Conservation (phyloP, 2,113 vertebrate species). For the Chloroceryle aenea region DNA sequence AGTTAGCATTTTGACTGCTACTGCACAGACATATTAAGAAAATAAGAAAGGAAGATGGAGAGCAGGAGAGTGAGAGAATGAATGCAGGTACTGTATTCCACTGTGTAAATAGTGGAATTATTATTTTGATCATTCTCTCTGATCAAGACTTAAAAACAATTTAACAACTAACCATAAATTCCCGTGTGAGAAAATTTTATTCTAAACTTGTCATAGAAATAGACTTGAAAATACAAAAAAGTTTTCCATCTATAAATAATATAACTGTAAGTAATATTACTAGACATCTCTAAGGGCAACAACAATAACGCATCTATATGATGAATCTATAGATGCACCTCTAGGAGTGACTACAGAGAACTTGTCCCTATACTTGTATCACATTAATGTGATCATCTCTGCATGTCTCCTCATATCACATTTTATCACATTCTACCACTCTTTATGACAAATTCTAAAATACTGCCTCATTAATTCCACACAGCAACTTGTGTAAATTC, state of each 20-base stretch:
- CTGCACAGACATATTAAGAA: neutral
- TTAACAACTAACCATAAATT: neutral
- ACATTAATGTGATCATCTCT: neutral
- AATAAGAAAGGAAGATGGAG: neutral
- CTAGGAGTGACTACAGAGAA: neutral
- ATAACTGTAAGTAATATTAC: neutral
- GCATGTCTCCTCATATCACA: neutral
- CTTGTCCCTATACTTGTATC: neutral
- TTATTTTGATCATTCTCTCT: neutral
- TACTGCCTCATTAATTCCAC: neutral
- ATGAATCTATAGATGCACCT: neutral
- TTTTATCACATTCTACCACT: neutral
- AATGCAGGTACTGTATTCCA: neutral
- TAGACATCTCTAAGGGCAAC: neutral
- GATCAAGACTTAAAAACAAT: neutral
- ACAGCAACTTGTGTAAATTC: neutral
- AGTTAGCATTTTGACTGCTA: neutral
- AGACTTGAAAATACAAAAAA: neutral
- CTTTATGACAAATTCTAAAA: neutral
- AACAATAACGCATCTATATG: neutral
- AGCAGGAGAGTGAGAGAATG: neutral
- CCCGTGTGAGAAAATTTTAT: neutral
- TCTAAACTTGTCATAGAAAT: neutral
- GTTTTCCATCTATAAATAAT: neutral
- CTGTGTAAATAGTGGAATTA: neutral